These are phyloP conservation scores for Nemapogon koenigi DNA, from an alignment of 2,888 invertebrate genomes.

Conservation along the genomic window DNA sequence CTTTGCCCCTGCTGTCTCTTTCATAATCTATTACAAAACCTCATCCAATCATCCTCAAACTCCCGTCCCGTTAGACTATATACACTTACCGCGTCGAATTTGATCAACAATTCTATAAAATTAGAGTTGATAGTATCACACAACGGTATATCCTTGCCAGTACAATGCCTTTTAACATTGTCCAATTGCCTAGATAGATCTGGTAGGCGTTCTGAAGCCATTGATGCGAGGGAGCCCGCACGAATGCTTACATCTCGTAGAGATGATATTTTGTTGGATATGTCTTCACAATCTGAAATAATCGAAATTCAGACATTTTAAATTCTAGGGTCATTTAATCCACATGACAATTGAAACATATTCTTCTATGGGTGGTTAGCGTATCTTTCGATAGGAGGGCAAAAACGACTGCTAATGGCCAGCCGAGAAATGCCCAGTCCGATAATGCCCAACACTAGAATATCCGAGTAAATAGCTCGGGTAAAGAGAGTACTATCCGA, in stretches of 20 bases:
- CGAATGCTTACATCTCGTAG: constrained; percentile 62
- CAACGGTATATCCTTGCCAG: constrained; percentile 71
- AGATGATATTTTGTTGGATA: constrained; percentile 62
- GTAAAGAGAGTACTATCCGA: too few relatives aligned
- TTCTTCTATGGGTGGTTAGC: too few relatives aligned
- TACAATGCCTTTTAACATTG: constrained; percentile 69
- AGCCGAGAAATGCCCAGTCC: too few relatives aligned
- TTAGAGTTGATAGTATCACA: constrained; percentile 79
- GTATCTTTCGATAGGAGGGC: too few relatives aligned
- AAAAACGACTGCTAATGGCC: too few relatives aligned
- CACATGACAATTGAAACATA: neutral
- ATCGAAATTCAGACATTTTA: constrained; percentile 1
- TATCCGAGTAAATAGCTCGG: too few relatives aligned
- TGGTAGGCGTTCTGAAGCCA: constrained; percentile 63
- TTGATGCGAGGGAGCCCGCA: constrained; percentile 58
- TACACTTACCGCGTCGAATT: constrained; percentile 63
- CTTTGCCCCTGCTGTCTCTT: too few relatives aligned
- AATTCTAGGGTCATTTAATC: neutral
- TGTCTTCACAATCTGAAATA: constrained; percentile 62
- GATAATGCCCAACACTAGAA: too few relatives aligned
- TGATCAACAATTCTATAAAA: constrained; percentile 70
- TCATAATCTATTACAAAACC: too few relatives aligned
- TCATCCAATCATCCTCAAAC: too few relatives aligned
- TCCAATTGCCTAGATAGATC: constrained; percentile 68
- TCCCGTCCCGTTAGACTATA: too few relatives aligned